Conservation (phyloP, 2,888 invertebrate species). For the Acrobasis repandana region DNA sequence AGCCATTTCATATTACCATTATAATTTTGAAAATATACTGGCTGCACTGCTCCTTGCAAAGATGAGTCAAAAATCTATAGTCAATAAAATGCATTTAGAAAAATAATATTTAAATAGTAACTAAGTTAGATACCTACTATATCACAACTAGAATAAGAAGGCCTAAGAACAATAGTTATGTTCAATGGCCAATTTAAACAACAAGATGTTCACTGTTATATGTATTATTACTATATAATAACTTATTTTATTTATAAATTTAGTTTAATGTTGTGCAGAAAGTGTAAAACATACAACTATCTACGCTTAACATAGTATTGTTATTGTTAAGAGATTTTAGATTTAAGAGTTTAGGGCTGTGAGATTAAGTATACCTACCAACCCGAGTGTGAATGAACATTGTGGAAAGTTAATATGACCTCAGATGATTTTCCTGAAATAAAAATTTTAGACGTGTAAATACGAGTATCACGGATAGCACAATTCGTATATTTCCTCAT, state of each 20-base stretch:
- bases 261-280: conserved; percentile 23
- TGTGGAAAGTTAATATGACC: conserved; percentile 32
- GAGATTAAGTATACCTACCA: conserved; percentile 52
- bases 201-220: not conserved
- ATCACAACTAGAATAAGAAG: not conserved
- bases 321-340: conserved; percentile 29
- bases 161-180: no score
- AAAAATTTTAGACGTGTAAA: not conserved
- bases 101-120: not conserved
- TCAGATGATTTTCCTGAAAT: conserved; percentile 29
- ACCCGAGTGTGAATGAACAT: conserved; percentile 33
- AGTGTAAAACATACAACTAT: conserved; percentile 23
- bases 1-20: no score
- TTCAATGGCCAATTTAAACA: not conserved
- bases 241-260: conserved; percentile 29
- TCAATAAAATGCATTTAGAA: conserved; percentile 5
- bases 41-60: not conserved
- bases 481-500: conserved; percentile 2
- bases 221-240: conserved; percentile 17
- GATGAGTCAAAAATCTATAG: not conserved
- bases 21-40: no score
- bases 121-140: not conserved
- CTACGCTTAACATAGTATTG: conserved; percentile 34
- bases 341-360: conserved; percentile 51
- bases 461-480: not conserved